These are phyloP conservation scores for Atopsyche davidsoni DNA, from an alignment of 1,140 invertebrate genomes.

Conservation along the genomic window DNA sequence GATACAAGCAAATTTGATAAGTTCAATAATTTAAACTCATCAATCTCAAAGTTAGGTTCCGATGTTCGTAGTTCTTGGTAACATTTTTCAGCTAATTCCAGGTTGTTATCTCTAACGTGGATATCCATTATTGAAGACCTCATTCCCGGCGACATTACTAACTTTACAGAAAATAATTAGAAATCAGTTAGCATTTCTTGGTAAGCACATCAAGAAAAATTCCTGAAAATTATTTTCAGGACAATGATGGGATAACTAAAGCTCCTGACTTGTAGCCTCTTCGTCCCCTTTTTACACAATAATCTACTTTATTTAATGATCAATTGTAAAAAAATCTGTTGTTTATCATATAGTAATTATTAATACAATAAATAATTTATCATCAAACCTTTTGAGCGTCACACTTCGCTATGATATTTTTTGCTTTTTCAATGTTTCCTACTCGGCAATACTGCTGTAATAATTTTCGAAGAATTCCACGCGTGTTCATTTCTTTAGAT, in stretches of 20 bases:
- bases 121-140: constrained; percentile 48
- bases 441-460: constrained; percentile 45
- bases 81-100: constrained; percentile 42
- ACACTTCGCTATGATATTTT: constrained; percentile 44
- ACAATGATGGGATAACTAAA: no score
- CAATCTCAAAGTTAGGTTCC: constrained; percentile 45
- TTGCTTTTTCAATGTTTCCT: constrained; percentile 44
- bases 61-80: constrained; percentile 43
- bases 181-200: no score
- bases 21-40: constrained; percentile 52
- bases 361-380: constrained; percentile 13
- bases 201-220: no score
- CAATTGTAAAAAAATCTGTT: background rate
- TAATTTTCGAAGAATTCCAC: constrained; percentile 49
- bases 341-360: background rate
- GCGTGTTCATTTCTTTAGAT: constrained; percentile 49
- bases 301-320: background rate
- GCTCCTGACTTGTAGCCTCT: no score
- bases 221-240: no score
- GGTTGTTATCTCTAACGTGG: constrained; percentile 43
- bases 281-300: no score
- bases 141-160: constrained; percentile 50
- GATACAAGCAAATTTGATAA: constrained; percentile 49
- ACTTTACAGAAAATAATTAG: constrained; percentile 31
- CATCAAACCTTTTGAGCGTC: constrained; percentile 38